Evolutionary conservation across 2,113 vertebrate species (phyloP).

Genomic region (Meriones unguiculatus): DNA sequence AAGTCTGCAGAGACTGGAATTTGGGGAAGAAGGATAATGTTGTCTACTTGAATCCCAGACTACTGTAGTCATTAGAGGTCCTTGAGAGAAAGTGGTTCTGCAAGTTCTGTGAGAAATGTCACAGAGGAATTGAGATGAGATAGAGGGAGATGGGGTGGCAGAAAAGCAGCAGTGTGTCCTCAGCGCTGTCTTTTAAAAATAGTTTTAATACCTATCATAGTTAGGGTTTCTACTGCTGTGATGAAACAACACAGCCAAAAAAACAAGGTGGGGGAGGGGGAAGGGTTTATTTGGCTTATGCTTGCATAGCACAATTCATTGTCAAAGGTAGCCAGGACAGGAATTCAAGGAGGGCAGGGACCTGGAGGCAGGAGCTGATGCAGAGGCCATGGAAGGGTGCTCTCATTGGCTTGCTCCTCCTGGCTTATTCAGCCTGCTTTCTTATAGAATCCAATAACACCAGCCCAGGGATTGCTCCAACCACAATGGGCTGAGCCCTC

Average conservation of each 20-base stretch:
- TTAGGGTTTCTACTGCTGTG: not conserved
- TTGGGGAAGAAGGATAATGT: not conserved
- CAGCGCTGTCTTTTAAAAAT: conserved; percentile 9
- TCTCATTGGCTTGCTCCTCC: not conserved
- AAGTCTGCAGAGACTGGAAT: not conserved
- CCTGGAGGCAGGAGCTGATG: not conserved
- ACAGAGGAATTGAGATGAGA: not conserved
- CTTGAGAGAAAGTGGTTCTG: not conserved
- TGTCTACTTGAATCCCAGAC: not conserved
- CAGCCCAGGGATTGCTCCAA: not conserved
- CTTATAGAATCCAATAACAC: not conserved
- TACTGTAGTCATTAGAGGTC: not conserved
- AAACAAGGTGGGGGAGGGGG: not conserved
- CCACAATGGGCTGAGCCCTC: too few relatives aligned
- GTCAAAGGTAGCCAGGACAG: not conserved
- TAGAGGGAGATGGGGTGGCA: not conserved
- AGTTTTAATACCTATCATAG: conserved; percentile 16
- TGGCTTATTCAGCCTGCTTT: not conserved
- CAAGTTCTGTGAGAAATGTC: not conserved
- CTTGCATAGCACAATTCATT: not conserved
- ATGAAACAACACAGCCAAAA: not conserved
- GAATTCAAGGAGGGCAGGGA: not conserved
- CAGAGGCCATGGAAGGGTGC: not conserved
- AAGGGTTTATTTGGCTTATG: not conserved
- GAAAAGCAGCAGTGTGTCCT: not conserved